Percentiles rank a stretch among this genome's conserved stretches.
phyloP scores from a whole-genome alignment of 1,140 invertebrate genomes.

The Drosophila triauraria region DNA sequence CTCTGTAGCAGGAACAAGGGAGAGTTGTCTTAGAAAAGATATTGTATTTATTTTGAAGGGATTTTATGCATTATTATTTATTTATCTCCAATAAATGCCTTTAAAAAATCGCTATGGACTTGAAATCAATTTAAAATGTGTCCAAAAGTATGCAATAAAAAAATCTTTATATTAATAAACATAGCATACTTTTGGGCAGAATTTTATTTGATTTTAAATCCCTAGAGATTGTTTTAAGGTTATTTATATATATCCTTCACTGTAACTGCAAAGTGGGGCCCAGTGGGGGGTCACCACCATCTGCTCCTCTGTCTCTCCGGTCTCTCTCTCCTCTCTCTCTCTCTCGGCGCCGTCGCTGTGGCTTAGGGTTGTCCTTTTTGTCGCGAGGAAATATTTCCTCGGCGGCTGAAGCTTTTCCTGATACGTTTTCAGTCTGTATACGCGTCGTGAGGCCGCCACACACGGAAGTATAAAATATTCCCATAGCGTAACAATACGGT shows the following conservation, averaged over 20 bases:
- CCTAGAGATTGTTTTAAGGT: background rate
- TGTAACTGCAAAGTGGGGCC: constrained; percentile 9
- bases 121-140: background rate
- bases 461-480: constrained; percentile 58
- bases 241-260: background rate
- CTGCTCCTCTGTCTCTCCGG: background rate
- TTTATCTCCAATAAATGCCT: background rate
- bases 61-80: background rate
- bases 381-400: constrained; percentile 6
- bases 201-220: background rate
- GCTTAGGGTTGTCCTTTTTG: constrained; percentile 61
- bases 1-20: background rate
- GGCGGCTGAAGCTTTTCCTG: constrained; percentile 51
- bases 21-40: background rate
- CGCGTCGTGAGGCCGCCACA: constrained; percentile 66
- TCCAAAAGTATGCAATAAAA: background rate
- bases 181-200: background rate
- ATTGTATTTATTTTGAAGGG: background rate
- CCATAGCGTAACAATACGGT: constrained; percentile 46
- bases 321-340: constrained; percentile 10
- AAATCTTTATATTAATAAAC: background rate
- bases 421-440: constrained; percentile 72
- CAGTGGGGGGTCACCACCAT: constrained; percentile 10
- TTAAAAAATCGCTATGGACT: background rate
- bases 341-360: constrained; percentile 59